These are phyloP conservation scores for Steinernema hermaphroditum DNA, from an alignment of 2,888 invertebrate species.

Conservation along the genomic window DNA sequence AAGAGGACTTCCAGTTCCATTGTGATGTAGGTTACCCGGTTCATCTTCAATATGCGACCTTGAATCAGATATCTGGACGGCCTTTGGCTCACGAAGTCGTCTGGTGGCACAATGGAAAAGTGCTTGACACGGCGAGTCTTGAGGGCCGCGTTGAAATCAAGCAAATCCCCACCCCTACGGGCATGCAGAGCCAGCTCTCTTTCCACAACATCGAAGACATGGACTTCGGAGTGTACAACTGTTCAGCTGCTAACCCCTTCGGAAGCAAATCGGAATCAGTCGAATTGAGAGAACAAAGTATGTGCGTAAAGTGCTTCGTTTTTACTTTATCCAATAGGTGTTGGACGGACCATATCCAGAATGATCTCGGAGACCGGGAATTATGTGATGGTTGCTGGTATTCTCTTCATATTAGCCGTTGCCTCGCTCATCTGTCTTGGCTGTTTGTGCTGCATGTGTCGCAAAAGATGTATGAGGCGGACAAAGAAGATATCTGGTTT, in stretches of 20 bases:
- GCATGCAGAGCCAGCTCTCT: constrained; percentile 59
- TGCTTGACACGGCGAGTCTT: constrained; percentile 39
- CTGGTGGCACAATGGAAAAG: constrained; percentile 55
- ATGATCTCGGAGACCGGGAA: background rate
- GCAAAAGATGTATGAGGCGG: background rate
- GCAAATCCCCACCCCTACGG: constrained; percentile 54
- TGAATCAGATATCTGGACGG: constrained; percentile 47
- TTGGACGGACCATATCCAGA: background rate
- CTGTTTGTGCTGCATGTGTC: constrained; percentile 3
- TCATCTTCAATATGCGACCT: background rate
- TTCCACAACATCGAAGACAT: constrained; percentile 52
- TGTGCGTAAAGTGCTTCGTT: background rate
- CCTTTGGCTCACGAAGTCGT: constrained; percentile 55
- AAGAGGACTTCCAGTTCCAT: constrained; percentile 22
- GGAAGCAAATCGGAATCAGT: constrained; percentile 44
- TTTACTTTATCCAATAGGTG: background rate
- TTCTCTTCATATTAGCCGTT: background rate
- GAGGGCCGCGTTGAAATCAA: constrained; percentile 46
- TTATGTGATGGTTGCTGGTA: background rate
- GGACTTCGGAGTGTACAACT: constrained; percentile 66
- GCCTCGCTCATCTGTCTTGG: background rate
- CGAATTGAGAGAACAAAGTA: constrained; percentile 32
- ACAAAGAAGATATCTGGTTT: constrained; percentile 9
- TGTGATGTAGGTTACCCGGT: constrained; percentile 33
- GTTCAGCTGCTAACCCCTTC: constrained; percentile 62